Evolutionary conservation across 2,888 invertebrate genomes (phyloP).

Genomic region (Congeria kusceri): DNA sequence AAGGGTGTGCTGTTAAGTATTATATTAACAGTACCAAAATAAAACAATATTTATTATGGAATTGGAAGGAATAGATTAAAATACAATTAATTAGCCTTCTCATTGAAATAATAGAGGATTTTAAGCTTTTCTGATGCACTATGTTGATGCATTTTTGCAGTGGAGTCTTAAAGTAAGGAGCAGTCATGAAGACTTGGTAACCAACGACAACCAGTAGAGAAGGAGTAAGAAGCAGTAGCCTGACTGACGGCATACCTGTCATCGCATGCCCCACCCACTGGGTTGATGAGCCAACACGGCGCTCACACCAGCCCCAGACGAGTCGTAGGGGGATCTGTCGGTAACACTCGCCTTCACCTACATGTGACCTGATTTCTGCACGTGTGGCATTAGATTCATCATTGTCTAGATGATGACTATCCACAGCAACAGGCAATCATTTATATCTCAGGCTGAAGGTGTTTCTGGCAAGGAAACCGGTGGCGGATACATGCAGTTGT

Average conservation of each 20-base stretch:
- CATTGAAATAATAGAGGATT: neutral
- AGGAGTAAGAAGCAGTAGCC: conserved; percentile 56
- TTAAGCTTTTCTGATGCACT: neutral
- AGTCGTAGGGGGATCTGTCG: no score
- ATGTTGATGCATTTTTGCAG: neutral
- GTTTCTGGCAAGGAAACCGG: neutral
- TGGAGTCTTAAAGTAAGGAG: conserved; percentile 14
- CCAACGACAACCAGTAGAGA: conserved; percentile 63
- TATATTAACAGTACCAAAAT: no score
- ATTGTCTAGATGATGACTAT: neutral
- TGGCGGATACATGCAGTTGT: neutral
- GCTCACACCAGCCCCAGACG: no score
- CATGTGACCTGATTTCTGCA: no score
- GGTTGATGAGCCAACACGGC: no score
- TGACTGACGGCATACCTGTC: neutral
- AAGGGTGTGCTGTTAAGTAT: no score
- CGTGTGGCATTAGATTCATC: neutral
- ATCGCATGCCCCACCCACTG: conserved; percentile 1
- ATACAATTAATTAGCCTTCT: no score
- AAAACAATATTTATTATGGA: no score
- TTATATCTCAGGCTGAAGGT: neutral
- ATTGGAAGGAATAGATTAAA: no score
- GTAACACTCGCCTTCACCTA: no score
- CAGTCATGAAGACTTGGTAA: conserved; percentile 50
- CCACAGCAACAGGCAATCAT: neutral